Evolutionary conservation across 2,113 vertebrate species (phyloP).

Genomic region (Notarius quadriscutis): DNA sequence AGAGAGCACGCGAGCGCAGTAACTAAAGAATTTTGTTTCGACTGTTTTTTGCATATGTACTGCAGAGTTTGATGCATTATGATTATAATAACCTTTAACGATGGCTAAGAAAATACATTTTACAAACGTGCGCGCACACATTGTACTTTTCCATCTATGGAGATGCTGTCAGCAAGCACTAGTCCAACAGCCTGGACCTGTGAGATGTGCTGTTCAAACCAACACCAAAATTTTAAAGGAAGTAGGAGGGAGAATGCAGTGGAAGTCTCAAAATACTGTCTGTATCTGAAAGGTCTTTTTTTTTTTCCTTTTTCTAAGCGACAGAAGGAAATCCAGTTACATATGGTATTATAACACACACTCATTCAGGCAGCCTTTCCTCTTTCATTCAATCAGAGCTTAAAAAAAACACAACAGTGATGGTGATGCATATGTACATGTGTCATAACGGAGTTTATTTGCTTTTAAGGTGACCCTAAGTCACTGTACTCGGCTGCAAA

Average conservation of each 20-base stretch:
- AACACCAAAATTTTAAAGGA: not conserved
- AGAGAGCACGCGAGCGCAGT: not conserved
- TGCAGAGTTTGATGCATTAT: not conserved
- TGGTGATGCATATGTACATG: not conserved
- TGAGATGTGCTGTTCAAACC: not conserved
- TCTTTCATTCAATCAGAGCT: not conserved
- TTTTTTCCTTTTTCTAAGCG: not conserved
- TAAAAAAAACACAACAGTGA: not conserved
- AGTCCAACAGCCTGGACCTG: not conserved
- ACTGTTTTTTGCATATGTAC: not conserved
- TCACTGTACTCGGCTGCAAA: conserved; percentile 40
- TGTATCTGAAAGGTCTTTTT: not conserved
- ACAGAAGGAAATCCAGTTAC: not conserved
- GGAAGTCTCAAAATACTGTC: not conserved
- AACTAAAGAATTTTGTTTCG: not conserved
- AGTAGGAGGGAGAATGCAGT: not conserved
- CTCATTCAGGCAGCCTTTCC: not conserved
- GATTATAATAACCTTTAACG: not conserved
- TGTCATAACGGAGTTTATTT: not conserved
- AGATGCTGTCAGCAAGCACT: not conserved
- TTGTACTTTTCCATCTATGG: not conserved
- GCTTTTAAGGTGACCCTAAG: not conserved
- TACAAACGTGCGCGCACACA: not conserved
- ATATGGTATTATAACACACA: not conserved
- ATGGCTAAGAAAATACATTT: not conserved